A percentile compares a stretch with the other conserved stretches of the same genome.
phyloP scores from a whole-genome alignment of 2,797 vertebrate genomes.

The Lagodon rhomboides region DNA sequence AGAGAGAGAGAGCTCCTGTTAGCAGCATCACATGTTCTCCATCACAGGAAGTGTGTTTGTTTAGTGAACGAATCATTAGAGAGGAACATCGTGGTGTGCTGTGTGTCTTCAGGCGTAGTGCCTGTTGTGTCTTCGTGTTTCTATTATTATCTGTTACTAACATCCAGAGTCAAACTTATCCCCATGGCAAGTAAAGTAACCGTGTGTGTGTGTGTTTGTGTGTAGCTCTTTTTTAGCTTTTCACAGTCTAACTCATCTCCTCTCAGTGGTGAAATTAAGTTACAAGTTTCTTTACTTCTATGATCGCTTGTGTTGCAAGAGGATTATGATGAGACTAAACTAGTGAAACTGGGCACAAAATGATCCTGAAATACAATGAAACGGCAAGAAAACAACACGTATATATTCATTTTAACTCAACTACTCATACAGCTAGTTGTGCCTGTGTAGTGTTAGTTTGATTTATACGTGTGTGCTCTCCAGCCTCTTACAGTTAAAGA shows the following conservation, averaged over 20 bases:
- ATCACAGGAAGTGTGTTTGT: constrained; percentile 31
- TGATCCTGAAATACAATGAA: background rate
- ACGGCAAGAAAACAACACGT: background rate
- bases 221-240: background rate
- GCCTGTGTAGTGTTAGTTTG: background rate
- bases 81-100: constrained; percentile 1
- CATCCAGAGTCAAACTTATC: background rate
- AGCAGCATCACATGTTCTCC: constrained; percentile 30
- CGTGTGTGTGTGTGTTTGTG: background rate
- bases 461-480: background rate
- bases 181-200: background rate
- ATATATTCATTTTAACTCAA: background rate
- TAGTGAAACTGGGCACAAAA: background rate
- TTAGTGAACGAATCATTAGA: constrained; percentile 17
- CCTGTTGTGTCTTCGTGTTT: background rate
- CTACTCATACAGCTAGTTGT: background rate
- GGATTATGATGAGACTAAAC: background rate
- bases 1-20: constrained; percentile 11
- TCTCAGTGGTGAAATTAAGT: background rate
- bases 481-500: no score
- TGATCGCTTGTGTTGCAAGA: background rate
- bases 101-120: background rate
- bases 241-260: background rate
- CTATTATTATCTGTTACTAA: background rate
- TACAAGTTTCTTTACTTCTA: background rate